phyloP scores from a whole-genome alignment of 2,888 invertebrate species.

The Lepidocyrtinus sp. region DNA sequence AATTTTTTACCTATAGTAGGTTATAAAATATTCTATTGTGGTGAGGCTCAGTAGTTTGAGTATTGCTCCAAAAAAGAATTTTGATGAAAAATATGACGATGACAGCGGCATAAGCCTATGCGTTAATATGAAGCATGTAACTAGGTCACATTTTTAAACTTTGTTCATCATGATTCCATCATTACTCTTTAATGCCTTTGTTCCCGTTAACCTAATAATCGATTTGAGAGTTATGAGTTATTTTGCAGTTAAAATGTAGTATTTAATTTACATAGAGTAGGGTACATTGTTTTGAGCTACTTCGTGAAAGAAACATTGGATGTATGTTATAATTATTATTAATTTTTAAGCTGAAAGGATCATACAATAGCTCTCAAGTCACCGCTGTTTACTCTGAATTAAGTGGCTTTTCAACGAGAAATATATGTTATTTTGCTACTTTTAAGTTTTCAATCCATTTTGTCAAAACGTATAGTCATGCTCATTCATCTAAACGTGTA shows the following conservation, averaged over 20 bases:
- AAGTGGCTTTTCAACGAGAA: too few species aligned
- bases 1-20: conserved; percentile 10
- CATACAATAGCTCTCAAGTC: too few species aligned
- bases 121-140: conserved; percentile 19
- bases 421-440: too few species aligned
- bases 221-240: not conserved
- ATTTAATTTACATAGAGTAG: not conserved
- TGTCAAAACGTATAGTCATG: not conserved
- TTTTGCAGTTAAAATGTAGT: too few species aligned
- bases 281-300: not conserved
- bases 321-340: too few species aligned
- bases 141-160: conserved; percentile 33
- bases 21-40: not conserved
- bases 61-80: not conserved
- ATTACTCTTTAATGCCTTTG: not conserved
- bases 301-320: too few species aligned
- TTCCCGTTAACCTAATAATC: not conserved
- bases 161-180: not conserved
- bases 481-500: not conserved
- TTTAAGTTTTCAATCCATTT: too few species aligned
- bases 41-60: not conserved
- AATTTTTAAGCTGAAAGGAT: too few species aligned
- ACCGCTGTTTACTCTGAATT: too few species aligned
- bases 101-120: not conserved
- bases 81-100: not conserved